Base-by-base conservation (phyloP, 1,140 invertebrate species). In the Heliconius melpomene region DNA sequence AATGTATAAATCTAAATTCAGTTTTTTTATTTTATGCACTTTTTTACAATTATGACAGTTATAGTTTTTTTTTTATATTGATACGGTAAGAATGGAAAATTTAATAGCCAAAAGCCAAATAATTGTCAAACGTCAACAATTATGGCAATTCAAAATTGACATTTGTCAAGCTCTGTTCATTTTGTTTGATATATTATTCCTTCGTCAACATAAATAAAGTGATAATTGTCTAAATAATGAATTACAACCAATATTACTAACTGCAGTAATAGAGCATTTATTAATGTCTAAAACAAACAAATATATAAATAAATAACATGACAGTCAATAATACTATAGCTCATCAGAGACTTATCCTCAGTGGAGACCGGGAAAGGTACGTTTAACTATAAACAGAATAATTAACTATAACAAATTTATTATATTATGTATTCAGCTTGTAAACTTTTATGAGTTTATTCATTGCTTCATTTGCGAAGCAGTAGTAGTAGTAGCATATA, bases 311-410 rank as follows among this genome's bases (percentile, higher is more conserved):
- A 29, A 26, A 66, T 29, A 89, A 81, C 26, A 94, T 94, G 93
- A 94, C 92, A 77, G 91, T 94, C 8, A 94, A 97, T 93, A 94
- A 94, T 86, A 94, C 94, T 32, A 94, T 95, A 75, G 92, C 94
- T 57, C 94, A 95, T 87, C 94, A 95, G 82, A 88, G 94, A 18
- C 88, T 95, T 78, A 90, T 94, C 80, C 87, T 95, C 6, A 95
- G 89, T 80, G 94, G 94, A 80, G 94, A 95, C 84, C 85, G 94
- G 38, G 94, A 95, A 87, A 93, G 94, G 94, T 94, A 57, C 54
- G 54, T 57, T 57, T 20, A 57, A 23, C n/a, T 57, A 29, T 66
- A 29, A 66, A 26, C 5, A 26, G 13, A 66, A 66, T 29, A 66
- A 6, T 16, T 57, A 23, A 29, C 60, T 29, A 26, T 66, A 66